Evolutionary conservation across 1,140 invertebrate genomes (phyloP).

Genomic region (Hormaphis cornu): DNA sequence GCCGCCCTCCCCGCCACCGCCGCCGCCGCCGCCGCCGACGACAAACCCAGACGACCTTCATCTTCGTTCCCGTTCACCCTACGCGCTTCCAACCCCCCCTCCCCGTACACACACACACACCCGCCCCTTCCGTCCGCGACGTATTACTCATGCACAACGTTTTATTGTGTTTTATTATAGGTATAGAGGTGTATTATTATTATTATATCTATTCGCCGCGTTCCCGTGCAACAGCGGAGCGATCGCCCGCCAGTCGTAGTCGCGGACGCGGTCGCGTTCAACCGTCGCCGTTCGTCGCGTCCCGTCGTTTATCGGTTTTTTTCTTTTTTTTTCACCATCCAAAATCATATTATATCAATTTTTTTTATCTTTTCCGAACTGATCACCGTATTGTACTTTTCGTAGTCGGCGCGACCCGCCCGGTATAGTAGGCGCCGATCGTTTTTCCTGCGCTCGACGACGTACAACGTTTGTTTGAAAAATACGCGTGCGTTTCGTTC

Average conservation of each 20-base stretch:
- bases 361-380: too few relatives aligned
- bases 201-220: too few relatives aligned
- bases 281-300: neutral
- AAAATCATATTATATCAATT: too few relatives aligned
- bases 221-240: conserved; percentile 13
- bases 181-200: too few relatives aligned
- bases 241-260: conserved; percentile 2
- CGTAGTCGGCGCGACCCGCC: too few relatives aligned
- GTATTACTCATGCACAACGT: conserved; percentile 24
- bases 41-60: conserved; percentile 28
- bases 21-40: neutral
- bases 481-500: too few relatives aligned
- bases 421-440: too few relatives aligned
- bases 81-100: neutral
- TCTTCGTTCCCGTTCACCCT: conserved; percentile 22
- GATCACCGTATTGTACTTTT: too few relatives aligned
- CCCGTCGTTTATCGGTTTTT: neutral
- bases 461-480: too few relatives aligned
- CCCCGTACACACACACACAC: neutral
- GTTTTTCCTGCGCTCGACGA: too few relatives aligned
- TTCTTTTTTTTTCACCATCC: neutral
- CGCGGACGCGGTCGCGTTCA: conserved; percentile 10
- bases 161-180: neutral
- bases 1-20: neutral
- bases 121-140: neutral